phyloP scores from a whole-genome alignment of 2,888 invertebrate species.

The Conus canariensis region DNA sequence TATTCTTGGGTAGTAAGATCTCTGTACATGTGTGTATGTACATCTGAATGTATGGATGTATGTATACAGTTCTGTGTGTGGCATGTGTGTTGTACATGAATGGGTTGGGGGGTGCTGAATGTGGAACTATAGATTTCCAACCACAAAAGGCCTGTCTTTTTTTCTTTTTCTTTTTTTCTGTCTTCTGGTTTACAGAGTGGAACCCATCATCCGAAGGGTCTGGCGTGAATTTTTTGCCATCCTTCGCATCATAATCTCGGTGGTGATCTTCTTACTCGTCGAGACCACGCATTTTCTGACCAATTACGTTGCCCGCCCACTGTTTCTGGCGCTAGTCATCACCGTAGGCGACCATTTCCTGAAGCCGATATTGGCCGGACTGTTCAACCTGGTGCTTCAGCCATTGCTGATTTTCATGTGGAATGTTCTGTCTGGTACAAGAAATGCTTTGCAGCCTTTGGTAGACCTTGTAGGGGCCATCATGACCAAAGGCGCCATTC shows the following conservation, averaged over 20 bases:
- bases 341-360: conserved; percentile 26
- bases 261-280: conserved; percentile 13
- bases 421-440: conserved; percentile 35
- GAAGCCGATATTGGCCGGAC: conserved; percentile 30
- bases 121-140: too few relatives aligned
- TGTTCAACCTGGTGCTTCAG: conserved; percentile 42
- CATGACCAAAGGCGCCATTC: background rate
- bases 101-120: background rate
- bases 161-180: background rate
- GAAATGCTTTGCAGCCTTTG: conserved; percentile 28
- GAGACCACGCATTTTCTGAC: conserved; percentile 26
- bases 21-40: background rate
- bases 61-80: background rate
- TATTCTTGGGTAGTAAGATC: background rate
- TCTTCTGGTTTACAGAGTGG: conserved; percentile 21
- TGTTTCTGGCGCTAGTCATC: conserved; percentile 22
- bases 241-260: conserved; percentile 33
- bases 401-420: conserved; percentile 38
- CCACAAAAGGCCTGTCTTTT: background rate
- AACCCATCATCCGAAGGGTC: conserved; percentile 6
- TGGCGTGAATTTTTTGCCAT: conserved; percentile 38
- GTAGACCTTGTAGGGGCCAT: conserved; percentile 29
- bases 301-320: conserved; percentile 28
- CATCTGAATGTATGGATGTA: background rate
- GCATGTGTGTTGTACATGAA: background rate